Evolutionary conservation across 2,888 invertebrate species (phyloP).

Genomic region (Oxyteleia sp.): DNA sequence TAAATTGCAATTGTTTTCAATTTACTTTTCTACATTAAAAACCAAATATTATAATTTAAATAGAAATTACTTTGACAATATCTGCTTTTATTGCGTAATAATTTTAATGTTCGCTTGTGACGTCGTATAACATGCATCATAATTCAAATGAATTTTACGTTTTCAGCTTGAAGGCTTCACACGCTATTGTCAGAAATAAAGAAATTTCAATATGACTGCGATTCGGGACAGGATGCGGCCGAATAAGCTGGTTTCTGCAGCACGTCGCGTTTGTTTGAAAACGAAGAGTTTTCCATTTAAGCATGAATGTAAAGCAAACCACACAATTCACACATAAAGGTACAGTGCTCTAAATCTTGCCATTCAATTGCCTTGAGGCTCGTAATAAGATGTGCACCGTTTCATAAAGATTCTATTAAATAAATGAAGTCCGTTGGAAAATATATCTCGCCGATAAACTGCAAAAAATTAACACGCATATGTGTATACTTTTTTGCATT

Average conservation of each 20-base stretch:
- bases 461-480: too few species aligned
- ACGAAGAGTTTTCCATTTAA: slow-evolving; percentile 7
- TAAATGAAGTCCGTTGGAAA: too few species aligned
- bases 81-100: not conserved
- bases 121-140: not conserved
- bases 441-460: too few species aligned
- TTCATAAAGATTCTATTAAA: too few species aligned
- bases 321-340: slow-evolving; percentile 8
- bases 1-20: too few species aligned
- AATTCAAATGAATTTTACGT: slow-evolving; percentile 6
- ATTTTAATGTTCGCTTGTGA: slow-evolving; percentile 1
- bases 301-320: too few species aligned
- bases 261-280: slow-evolving; percentile 5
- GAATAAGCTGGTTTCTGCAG: too few species aligned
- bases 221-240: not conserved
- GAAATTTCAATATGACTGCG: slow-evolving; percentile 21
- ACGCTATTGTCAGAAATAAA: slow-evolving; percentile 12
- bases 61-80: not conserved
- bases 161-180: not conserved
- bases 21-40: too few species aligned
- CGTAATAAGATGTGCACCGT: too few species aligned
- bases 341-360: not conserved
- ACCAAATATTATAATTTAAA: too few species aligned
- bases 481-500: too few species aligned
- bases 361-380: too few species aligned